Base-by-base conservation (phyloP, 2,797 vertebrate genomes). In the Margarornis squamiger region DNA sequence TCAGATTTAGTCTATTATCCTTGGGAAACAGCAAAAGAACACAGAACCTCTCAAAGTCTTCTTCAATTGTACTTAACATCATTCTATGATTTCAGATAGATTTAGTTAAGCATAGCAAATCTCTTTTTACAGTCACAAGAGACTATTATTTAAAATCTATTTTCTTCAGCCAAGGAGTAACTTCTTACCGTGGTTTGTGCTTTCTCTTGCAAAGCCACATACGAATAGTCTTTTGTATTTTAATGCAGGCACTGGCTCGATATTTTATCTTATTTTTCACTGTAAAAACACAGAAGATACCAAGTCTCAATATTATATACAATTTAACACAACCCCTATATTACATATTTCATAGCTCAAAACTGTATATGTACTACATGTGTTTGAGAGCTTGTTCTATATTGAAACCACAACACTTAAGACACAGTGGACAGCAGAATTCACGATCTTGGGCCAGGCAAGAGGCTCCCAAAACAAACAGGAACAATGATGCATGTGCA, bases 121-220 rank as follows among this genome's bases (percentile, higher is more conserved):
- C 24, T 46, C 36, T n/a, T 57, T 57, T 41, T 30, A 71, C n/a
- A 78, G 34, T 72, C 34, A 46, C 4, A 52, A 63, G 39, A 65
- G 68, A 77, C 24, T 45, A 54, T 21, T 46, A 65, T 22, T 68
- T 58, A 36, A 79, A 91, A 38, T 1, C 8, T 4, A 29, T 55
- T 81, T 95, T 75, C 36, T 66, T 75, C 32, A 84, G 10, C 10
- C 26, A 51, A 75, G 51, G 20, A 75, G 20, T 54, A 55, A 72
- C 26, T 39, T 97, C 98, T 97, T 98, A 99, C 99, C 99, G 98
- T 57, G 99, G 99, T 97, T 99, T 99, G 98, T 99, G 99, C 94
- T 99, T 99, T 95, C 96, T 98, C 97, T 97, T 99, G 98, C 99
- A 99, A 83, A 99, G 98, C 99, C 99, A 99, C 99, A 99, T 99